Percentiles rank a stretch among this genome's conserved stretches.
Conservation (phyloP, 2,797 vertebrate genomes). For the Oreochromis grahami region DNA sequence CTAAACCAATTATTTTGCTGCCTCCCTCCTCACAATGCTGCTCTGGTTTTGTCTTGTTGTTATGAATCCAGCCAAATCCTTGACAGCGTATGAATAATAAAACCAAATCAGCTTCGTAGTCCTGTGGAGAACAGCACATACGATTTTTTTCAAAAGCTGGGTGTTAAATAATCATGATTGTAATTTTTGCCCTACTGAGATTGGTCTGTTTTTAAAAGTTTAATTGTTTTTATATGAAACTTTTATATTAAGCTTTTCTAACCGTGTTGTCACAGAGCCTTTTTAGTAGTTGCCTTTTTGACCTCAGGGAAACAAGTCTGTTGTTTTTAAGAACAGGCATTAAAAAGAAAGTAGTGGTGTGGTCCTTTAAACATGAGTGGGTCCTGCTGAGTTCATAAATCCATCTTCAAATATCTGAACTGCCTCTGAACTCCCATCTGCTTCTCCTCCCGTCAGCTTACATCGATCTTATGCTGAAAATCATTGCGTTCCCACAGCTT, state of each 20-base stretch:
- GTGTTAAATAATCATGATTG: background rate
- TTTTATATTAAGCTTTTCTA: background rate
- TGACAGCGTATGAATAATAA: background rate
- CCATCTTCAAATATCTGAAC: background rate
- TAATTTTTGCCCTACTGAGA: background rate
- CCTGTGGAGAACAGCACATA: background rate
- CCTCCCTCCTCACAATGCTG: background rate
- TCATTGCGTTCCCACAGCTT: background rate
- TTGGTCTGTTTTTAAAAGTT: background rate
- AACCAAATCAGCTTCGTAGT: background rate
- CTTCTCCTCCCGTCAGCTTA: background rate
- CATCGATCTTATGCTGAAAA: background rate
- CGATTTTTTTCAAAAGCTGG: background rate
- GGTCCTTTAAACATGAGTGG: background rate
- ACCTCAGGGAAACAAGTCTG: background rate
- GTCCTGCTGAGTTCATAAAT: background rate
- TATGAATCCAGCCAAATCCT: background rate
- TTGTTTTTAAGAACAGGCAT: background rate
- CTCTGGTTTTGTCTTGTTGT: background rate
- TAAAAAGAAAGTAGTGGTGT: background rate
- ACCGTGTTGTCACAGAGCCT: background rate
- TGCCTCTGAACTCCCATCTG: background rate
- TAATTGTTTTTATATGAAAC: background rate
- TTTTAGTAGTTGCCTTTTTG: background rate
- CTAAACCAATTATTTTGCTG: background rate